phyloP scores from a whole-genome alignment of 1,140 invertebrate species.

The Zaprionus ghesquierei region DNA sequence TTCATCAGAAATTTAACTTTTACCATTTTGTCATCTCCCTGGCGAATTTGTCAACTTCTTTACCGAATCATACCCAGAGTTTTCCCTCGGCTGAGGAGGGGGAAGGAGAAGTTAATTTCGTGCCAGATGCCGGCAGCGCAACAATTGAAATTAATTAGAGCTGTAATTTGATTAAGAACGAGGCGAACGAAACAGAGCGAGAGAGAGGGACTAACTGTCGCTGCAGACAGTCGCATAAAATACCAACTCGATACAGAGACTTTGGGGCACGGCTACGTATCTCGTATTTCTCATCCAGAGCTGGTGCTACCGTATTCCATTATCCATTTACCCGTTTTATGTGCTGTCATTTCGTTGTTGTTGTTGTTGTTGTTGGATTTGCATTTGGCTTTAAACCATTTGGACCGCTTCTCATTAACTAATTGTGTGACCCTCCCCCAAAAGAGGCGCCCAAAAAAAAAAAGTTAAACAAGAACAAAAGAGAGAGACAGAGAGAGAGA shows the following conservation, averaged over 20 bases:
- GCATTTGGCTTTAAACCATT: conserved; percentile 36
- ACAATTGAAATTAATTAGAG: conserved; percentile 76
- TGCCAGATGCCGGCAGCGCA: conserved; percentile 14
- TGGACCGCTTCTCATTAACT: conserved; percentile 57
- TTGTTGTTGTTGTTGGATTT: conserved; percentile 4
- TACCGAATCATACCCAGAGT: not conserved
- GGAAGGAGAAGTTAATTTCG: conserved; percentile 18
- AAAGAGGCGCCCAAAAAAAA: not conserved
- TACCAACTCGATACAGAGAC: not conserved
- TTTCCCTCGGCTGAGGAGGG: not conserved
- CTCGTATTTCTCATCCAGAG: not conserved
- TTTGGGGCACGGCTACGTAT: not conserved
- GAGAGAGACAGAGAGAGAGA: not conserved
- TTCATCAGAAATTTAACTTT: not conserved
- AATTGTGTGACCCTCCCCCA: conserved; percentile 38
- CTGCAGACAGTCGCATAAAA: conserved; percentile 28
- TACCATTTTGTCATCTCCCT: not conserved
- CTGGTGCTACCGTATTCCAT: not conserved
- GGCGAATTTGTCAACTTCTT: not conserved
- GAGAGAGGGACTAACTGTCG: conserved; percentile 40
- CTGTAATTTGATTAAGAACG: conserved; percentile 71
- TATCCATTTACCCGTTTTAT: conserved; percentile 8
- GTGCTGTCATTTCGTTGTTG: not conserved
- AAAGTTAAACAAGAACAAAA: conserved; percentile 17
- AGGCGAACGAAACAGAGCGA: not conserved